phyloP scores from a whole-genome alignment of 2,797 vertebrate genomes.

The Eupleurogrammus muticus region DNA sequence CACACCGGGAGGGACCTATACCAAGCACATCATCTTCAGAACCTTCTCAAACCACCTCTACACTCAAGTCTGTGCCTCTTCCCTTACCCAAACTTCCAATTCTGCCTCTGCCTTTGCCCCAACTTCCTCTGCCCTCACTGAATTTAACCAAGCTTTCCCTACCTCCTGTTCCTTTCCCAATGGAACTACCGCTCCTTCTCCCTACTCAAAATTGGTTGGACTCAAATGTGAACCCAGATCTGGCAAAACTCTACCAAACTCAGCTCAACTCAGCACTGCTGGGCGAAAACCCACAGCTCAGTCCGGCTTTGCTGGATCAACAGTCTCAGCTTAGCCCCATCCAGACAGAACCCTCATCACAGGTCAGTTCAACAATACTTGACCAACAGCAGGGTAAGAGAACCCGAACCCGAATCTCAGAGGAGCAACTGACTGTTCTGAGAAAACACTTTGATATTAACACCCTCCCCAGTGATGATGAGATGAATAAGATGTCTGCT shows the following conservation, averaged over 20 bases:
- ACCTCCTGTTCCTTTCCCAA: constrained; percentile 90
- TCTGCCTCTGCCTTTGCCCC: constrained; percentile 70
- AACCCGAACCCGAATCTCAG: constrained; percentile 95
- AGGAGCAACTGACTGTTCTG: constrained; percentile 93
- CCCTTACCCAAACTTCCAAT: constrained; percentile 73
- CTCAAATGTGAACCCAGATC: constrained; percentile 86
- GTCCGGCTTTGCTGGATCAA: constrained; percentile 67
- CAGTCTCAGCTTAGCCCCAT: constrained; percentile 62
- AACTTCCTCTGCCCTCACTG: constrained; percentile 69
- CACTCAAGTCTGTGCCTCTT: constrained; percentile 54
- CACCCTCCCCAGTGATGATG: constrained; percentile 97
- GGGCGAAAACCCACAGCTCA: constrained; percentile 69
- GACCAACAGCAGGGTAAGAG: constrained; percentile 95
- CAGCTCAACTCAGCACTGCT: constrained; percentile 84
- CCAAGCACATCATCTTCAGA: constrained; percentile 48
- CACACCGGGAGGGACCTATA: constrained; percentile 50
- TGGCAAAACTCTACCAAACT: constrained; percentile 96
- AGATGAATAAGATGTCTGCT: constrained; percentile 95
- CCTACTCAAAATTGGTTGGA: constrained; percentile 92
- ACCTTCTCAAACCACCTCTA: constrained; percentile 57
- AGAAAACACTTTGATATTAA: constrained; percentile 98
- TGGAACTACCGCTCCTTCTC: constrained; percentile 95
- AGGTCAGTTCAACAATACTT: constrained; percentile 87
- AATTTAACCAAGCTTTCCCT: constrained; percentile 80
- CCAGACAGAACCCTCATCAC: constrained; percentile 70